Evolutionary conservation across 2,888 invertebrate species (phyloP), one percentile per base, ranked within the genome.

Genomic region (Tineola bisselliella): DNA sequence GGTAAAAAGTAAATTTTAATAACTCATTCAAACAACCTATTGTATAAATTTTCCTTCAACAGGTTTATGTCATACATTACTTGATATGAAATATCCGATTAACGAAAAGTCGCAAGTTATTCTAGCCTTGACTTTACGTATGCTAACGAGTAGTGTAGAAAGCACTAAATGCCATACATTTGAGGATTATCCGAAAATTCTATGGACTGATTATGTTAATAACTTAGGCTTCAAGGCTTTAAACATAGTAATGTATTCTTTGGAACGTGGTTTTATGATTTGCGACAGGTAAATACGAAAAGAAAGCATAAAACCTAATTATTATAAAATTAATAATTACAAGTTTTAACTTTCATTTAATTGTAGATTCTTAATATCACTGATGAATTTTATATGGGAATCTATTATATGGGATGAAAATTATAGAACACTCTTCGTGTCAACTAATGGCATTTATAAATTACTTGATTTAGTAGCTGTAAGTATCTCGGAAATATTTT

Each of bases 351-450:
- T 30, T 31, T 13, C n/a, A n/a, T n/a, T n/a, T n/a, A n/a, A n/a
- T 43, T 43, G n/a, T 66, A 86, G 86, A 60, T 84, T 79, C 81
- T 59, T 81, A 38, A 69, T 87, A 63, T 65, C 82, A 0, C 62
- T 83, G n/a, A 64, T 87, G 58, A 80, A 81, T 65, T 78, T 84
- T 54, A 73, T 83, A 30, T 84, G 86, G 86, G 76, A 87, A 69
- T 71, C 70, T 0, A 72, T 84, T 6, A 69, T 86, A 60, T 84
- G 84, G 84, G 77, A 73, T 1, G n/a, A 64, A 0, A 66, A 70
- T 1, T 75, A 75, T 60, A 73, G 83, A 63, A 63, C 71, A 13
- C 62, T 62, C 0, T 87, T 86, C 63, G 67, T 84, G 12, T 48
- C 65, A 0, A 69, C 72, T n/a, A 69, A 79, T 63, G 86, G 84